Evolutionary conservation across 2,797 vertebrate species (phyloP).

Genomic region (Nothura maculosa): DNA sequence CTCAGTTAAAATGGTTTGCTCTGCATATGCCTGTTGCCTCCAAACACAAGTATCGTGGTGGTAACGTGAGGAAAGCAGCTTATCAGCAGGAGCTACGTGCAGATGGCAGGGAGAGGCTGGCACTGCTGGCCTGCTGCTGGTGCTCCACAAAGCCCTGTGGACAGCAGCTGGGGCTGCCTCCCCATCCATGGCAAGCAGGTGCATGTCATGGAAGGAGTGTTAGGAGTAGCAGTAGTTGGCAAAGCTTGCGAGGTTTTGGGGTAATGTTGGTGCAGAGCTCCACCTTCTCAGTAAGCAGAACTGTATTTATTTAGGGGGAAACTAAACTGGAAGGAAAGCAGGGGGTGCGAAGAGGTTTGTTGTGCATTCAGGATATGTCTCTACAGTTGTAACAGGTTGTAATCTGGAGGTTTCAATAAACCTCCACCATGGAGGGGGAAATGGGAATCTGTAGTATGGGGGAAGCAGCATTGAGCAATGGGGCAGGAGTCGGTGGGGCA

Average conservation of each 20-base stretch:
- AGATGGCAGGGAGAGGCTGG: conserved; percentile 11
- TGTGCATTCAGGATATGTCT: neutral
- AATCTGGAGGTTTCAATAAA: neutral
- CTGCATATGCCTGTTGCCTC: neutral
- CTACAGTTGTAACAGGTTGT: neutral
- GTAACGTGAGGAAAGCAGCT: neutral
- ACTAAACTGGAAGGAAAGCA: neutral
- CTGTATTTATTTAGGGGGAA: neutral
- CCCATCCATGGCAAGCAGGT: neutral
- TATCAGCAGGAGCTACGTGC: conserved; percentile 8
- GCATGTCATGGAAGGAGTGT: neutral
- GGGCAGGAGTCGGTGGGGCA: neutral
- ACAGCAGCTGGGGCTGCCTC: neutral
- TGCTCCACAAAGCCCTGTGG: conserved; percentile 55
- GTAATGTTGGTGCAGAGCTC: neutral
- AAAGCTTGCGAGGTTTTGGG: conserved; percentile 9
- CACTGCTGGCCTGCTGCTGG: neutral
- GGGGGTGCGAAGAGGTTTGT: neutral
- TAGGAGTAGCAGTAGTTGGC: conserved; percentile 11
- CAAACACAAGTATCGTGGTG: conserved; percentile 23
- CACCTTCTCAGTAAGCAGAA: neutral
- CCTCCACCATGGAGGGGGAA: neutral
- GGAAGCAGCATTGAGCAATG: neutral
- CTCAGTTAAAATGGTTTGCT: neutral
- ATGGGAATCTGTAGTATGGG: accelerated